These are phyloP conservation scores for Drosophila buzzatii DNA, from an alignment of 2,888 invertebrate species.

Conservation along the genomic window DNA sequence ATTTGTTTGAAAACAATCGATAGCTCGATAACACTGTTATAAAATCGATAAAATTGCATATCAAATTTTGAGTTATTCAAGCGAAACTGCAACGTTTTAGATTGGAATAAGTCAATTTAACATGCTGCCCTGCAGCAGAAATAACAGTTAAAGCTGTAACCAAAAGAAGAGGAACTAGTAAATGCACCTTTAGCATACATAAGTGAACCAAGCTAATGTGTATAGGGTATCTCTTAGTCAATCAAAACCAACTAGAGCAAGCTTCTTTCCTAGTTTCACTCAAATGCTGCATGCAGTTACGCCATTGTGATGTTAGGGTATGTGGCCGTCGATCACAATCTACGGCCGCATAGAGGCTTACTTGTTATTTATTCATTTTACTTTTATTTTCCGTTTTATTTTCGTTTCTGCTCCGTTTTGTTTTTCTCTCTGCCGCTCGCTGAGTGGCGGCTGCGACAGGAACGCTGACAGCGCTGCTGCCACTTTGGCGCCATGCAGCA, in stretches of 20 bases:
- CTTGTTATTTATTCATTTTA: constrained; percentile 33
- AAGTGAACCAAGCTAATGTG: not conserved
- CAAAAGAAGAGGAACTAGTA: too few species aligned
- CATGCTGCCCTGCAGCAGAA: too few species aligned
- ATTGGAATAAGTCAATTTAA: not conserved
- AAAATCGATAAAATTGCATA: not conserved
- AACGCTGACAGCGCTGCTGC: constrained; percentile 58
- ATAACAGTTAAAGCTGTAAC: too few species aligned
- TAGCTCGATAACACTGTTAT: not conserved
- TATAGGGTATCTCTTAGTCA: not conserved
- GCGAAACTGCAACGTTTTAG: not conserved
- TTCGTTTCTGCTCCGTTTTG: constrained; percentile 5
- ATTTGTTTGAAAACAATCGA: not conserved
- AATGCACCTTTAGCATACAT: too few species aligned
- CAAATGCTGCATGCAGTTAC: too few species aligned
- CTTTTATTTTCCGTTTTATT: constrained; percentile 12
- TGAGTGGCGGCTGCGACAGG: constrained; percentile 50
- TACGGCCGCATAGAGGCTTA: not conserved
- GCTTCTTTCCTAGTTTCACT: too few species aligned
- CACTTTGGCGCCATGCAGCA: constrained; percentile 47
- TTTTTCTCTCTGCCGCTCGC: constrained; percentile 20
- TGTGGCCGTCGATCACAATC: not conserved
- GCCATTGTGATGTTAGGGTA: not conserved
- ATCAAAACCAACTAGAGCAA: not conserved
- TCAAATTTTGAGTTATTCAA: not conserved